Conservation (phyloP, 2,888 invertebrate genomes). For the Azorinus chamasolen region DNA sequence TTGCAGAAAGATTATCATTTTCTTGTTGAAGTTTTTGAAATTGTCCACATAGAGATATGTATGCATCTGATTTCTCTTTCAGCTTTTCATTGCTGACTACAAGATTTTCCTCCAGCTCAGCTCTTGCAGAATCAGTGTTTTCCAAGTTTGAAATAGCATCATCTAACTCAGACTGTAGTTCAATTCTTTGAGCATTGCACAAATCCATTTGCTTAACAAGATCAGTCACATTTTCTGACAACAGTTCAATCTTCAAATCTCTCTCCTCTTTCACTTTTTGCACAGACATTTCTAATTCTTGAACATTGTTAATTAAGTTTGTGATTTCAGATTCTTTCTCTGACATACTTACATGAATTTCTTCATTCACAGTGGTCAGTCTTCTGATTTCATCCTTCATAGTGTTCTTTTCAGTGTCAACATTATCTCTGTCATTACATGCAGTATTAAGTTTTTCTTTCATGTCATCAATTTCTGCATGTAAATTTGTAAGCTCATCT, state of each 20-base stretch:
- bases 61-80: conserved; percentile 22
- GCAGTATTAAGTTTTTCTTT: conserved; percentile 32
- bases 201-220: conserved; percentile 54
- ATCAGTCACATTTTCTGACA: conserved; percentile 58
- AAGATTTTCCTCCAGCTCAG: conserved; percentile 51
- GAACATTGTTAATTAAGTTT: conserved; percentile 56
- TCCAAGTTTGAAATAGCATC: conserved; percentile 53
- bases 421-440: conserved; percentile 41
- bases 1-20: conserved; percentile 34
- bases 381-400: conserved; percentile 2
- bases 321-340: conserved; percentile 57
- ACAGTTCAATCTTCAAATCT: conserved; percentile 49
- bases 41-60: conserved; percentile 23
- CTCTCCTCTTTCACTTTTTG: conserved; percentile 56
- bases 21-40: conserved; percentile 17
- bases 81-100: conserved; percentile 7
- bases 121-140: conserved; percentile 58
- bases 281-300: conserved; percentile 51
- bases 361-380: neutral
- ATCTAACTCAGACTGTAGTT: conserved; percentile 47
- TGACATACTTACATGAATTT: conserved; percentile 16
- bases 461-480: conserved; percentile 28
- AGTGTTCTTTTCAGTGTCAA: conserved; percentile 46
- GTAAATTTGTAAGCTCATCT: conserved; percentile 25
- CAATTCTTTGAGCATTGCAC: conserved; percentile 43